Percentiles rank a stretch among this genome's conserved stretches.
Conservation (phyloP, 2,888 invertebrate genomes). For the Stictocephala bisonia region DNA sequence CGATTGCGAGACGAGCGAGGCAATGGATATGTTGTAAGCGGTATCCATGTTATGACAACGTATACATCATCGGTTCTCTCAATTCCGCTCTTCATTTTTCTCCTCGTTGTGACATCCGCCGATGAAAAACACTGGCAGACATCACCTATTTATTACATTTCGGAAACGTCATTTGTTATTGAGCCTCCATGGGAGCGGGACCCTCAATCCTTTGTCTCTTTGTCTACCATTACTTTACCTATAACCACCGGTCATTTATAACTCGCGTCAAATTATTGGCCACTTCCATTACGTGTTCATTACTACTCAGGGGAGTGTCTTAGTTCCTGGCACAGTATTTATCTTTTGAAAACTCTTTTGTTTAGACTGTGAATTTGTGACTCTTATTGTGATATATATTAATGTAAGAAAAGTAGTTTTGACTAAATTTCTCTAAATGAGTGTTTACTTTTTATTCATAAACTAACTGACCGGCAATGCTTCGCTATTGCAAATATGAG, state of each 20-base stretch:
- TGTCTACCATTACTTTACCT: conserved; percentile 8
- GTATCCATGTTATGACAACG: conserved; percentile 34
- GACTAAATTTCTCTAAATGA: no score
- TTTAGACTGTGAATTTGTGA: no score
- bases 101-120: conserved; percentile 48
- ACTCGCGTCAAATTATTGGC: conserved; percentile 13
- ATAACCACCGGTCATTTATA: conserved; percentile 28
- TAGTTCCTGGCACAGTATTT: no score
- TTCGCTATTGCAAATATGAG: no score
- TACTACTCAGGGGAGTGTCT: neutral
- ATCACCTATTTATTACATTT: conserved; percentile 51
- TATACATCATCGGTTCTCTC: conserved; percentile 49
- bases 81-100: conserved; percentile 50
- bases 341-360: no score
- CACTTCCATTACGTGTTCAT: conserved; percentile 39
- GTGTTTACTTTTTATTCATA: no score
- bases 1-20: no score
- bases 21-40: conserved; percentile 26
- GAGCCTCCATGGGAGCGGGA: conserved; percentile 37
- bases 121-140: conserved; percentile 49
- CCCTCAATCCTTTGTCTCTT: conserved; percentile 33
- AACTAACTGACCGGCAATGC: no score
- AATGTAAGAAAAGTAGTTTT: no score
- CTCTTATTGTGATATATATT: no score
- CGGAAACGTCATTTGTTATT: conserved; percentile 49